Base-by-base conservation (phyloP, 2,113 vertebrate species). In the Aldabrachelys gigantea region DNA sequence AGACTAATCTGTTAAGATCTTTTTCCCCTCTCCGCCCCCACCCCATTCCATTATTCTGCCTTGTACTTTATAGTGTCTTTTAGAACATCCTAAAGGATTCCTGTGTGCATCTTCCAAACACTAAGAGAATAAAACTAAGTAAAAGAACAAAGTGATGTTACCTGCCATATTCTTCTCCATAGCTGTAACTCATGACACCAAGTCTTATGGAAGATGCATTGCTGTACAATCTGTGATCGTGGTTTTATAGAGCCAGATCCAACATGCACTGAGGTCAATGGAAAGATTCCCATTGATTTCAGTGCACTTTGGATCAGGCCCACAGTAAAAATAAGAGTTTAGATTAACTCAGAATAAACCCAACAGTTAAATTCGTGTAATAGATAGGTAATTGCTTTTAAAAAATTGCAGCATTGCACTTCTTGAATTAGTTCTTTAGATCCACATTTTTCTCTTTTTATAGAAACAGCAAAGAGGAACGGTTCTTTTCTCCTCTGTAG, bases 1-100 rank as follows among this genome's bases (percentile, higher is more conserved):
- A 82, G 19, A 52, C 7, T 19, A 24, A n/a, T 1, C 72, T 19
- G 24, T 35, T 90, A 1, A 0, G 24, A 47, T 47, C 8, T 47
- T 10, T 38, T 38, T 62, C 6, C 21, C 21, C 35, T 31, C 29
- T 47, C 53, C 0, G 7, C 50, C 22, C 49, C 35, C 11, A 35
- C 9, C 50, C 11, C 49, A 29, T 50, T 65, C 11, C 14, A 47
- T 31, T 16, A 1, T 35, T 87, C 56, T 0, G 1, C 7, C 4
- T 54, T 89, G 53, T 52, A 80, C 17, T 21, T 57, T 49, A 49
- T 21, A 25, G 38, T 22, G 38, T 14, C 75, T 47, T 76, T 47
- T 47, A 47, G 75, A 29, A 13, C 5, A 47, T n/a, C 21, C n/a
- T 72, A 38, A 38, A 38, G 19, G 65, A 38, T 27, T 38, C 11